Evolutionary conservation across 2,888 invertebrate species (phyloP).

Genomic region (Euclidia mi): DNA sequence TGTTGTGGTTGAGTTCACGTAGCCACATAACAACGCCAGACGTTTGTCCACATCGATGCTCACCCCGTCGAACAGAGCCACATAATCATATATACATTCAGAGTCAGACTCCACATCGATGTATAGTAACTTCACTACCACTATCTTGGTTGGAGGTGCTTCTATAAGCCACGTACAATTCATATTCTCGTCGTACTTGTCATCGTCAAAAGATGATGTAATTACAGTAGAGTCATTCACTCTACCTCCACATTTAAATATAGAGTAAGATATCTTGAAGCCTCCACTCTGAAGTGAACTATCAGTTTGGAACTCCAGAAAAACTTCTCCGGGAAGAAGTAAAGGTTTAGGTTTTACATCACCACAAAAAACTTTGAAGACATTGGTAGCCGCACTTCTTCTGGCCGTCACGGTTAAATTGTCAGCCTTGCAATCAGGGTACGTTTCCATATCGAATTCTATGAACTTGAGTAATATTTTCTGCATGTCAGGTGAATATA

Average conservation of each 20-base stretch:
- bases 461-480: constrained; percentile 89
- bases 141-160: constrained; percentile 91
- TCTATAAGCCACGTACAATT: constrained; percentile 94
- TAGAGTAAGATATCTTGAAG: constrained; percentile 90
- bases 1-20: constrained; percentile 86
- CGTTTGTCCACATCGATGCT: constrained; percentile 72
- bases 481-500: constrained; percentile 79
- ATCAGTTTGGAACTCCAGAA: constrained; percentile 90
- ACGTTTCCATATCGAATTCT: constrained; percentile 88
- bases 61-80: constrained; percentile 89
- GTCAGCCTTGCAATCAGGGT: constrained; percentile 83
- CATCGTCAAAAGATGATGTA: constrained; percentile 83
- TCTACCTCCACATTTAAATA: constrained; percentile 93
- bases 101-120: constrained; percentile 87
- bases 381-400: constrained; percentile 44
- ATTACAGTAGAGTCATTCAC: constrained; percentile 91
- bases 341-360: constrained; percentile 74
- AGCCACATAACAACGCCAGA: constrained; percentile 91
- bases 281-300: constrained; percentile 86
- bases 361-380: constrained; percentile 65
- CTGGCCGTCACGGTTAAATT: constrained; percentile 84
- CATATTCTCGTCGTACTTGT: constrained; percentile 86
- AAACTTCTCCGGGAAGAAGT: constrained; percentile 69
- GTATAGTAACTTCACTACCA: constrained; percentile 90
- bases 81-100: constrained; percentile 90